A percentile compares a stretch with the other conserved stretches of the same genome.
These are phyloP conservation scores for Stratiolaelaps scimitus DNA, from an alignment of 1,140 invertebrate genomes.

Conservation along the genomic window DNA sequence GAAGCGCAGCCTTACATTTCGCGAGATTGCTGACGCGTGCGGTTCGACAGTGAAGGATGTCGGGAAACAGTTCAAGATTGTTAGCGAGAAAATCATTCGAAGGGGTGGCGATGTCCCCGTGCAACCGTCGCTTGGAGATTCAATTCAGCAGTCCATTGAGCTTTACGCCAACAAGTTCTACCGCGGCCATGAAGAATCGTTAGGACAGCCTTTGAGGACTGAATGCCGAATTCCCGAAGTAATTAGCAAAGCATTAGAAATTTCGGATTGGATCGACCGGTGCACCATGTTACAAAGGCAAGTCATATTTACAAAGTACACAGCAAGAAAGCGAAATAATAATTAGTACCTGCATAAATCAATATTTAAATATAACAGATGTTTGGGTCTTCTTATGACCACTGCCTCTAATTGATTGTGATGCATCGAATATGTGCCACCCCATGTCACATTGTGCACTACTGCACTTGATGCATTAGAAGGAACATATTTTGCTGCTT, in stretches of 20 bases:
- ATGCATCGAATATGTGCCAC: too few relatives aligned
- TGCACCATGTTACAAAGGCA: not conserved
- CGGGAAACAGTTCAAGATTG: conserved; percentile 22
- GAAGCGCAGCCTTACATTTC: conserved; percentile 2
- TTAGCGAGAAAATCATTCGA: not conserved
- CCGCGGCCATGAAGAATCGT: too few relatives aligned
- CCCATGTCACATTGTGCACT: too few relatives aligned
- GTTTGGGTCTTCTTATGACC: too few relatives aligned
- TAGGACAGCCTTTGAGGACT: not conserved
- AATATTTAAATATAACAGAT: too few relatives aligned
- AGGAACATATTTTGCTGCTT: too few relatives aligned
- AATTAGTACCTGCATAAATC: too few relatives aligned
- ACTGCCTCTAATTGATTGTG: too few relatives aligned
- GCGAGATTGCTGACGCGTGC: not conserved
- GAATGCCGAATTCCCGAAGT: not conserved
- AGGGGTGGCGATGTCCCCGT: not conserved
- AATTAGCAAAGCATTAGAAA: not conserved
- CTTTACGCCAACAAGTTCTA: conserved; percentile 1
- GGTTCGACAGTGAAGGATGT: conserved; percentile 7
- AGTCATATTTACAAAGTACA: too few relatives aligned
- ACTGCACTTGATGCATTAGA: too few relatives aligned
- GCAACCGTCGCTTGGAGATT: not conserved
- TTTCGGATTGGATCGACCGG: conserved; percentile 14
- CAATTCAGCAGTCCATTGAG: conserved; percentile 7
- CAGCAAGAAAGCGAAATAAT: too few relatives aligned